Conservation (phyloP, 1,140 invertebrate genomes). For the Drosophila willistoni region DNA sequence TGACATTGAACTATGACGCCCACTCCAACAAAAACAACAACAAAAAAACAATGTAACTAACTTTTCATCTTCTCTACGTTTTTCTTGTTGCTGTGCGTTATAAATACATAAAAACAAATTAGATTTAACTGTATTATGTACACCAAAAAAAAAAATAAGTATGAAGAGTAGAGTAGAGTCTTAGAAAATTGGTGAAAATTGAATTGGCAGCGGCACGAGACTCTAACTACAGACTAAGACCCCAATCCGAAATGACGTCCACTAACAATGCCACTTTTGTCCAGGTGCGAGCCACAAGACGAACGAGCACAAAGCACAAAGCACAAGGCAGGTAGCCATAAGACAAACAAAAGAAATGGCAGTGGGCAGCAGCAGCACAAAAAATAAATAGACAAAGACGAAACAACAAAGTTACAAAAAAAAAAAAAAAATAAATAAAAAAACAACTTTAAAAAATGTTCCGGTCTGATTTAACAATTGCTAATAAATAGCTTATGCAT, state of each 20-base stretch:
- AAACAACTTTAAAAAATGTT: conserved; percentile 45
- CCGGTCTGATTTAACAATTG: conserved; percentile 82
- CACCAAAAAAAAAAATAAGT: conserved; percentile 9
- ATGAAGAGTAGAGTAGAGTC: conserved; percentile 21
- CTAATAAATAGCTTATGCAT: conserved; percentile 76
- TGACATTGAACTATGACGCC: conserved; percentile 59
- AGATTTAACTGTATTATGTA: conserved; percentile 64
- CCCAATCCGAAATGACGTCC: conserved; percentile 26
- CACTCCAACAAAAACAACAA: conserved; percentile 12
- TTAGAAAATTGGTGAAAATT: conserved; percentile 71
- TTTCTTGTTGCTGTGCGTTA: conserved; percentile 22
- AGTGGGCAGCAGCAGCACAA: conserved; percentile 38
- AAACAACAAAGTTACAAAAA: conserved; percentile 34
- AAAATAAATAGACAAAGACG: conserved; percentile 31
- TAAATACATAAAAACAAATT: conserved; percentile 69
- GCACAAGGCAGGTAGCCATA: conserved; percentile 23
- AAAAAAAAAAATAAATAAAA: conserved; percentile 28
- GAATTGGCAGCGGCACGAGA: conserved; percentile 73
- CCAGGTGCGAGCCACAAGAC: conserved; percentile 15
- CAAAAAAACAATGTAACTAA: neutral
- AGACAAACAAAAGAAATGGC: conserved; percentile 46
- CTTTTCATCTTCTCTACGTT: neutral
- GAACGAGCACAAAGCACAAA: conserved; percentile 21
- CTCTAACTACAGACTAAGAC: conserved; percentile 38
- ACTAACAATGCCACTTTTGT: conserved; percentile 72